phyloP scores from a whole-genome alignment of 2,113 vertebrate genomes.

The Paratilapia polleni region DNA sequence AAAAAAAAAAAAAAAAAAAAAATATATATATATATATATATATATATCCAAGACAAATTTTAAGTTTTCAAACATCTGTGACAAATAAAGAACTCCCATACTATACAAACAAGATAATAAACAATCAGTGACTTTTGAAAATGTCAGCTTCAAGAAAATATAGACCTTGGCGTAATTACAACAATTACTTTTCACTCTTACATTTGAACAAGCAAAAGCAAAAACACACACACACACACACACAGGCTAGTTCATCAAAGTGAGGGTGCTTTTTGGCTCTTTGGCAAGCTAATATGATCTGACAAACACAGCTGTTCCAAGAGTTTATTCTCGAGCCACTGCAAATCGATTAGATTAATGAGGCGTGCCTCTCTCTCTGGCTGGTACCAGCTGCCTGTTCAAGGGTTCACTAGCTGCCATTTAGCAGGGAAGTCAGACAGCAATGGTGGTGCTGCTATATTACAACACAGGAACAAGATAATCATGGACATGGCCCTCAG shows the following conservation, averaged over 20 bases:
- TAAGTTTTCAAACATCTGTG: conserved; percentile 1
- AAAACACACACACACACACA: not conserved
- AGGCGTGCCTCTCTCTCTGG: conserved; percentile 72
- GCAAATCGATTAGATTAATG: conserved; percentile 82
- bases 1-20: too few species aligned
- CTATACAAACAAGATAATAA: conserved; percentile 3
- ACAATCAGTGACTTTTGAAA: not conserved
- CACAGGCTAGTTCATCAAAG: conserved; percentile 37
- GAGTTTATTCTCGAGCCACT: conserved; percentile 77
- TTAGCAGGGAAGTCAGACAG: conserved; percentile 69
- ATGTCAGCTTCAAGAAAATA: not conserved
- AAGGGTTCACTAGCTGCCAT: conserved; percentile 70
- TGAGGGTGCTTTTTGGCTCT: conserved; percentile 60
- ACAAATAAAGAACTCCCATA: not conserved
- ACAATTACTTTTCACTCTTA: conserved; percentile 3
- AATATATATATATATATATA: too few species aligned
- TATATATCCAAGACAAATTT: not conserved
- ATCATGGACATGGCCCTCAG: not conserved
- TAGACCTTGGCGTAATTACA: conserved; percentile 23
- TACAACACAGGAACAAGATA: not conserved
- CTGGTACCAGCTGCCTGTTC: conserved; percentile 73
- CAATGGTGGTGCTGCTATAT: conserved; percentile 20
- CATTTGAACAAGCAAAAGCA: conserved; percentile 4
- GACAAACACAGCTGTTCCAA: conserved; percentile 83
- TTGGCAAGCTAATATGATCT: conserved; percentile 72